These are phyloP conservation scores for Echiichthys vipera DNA, from an alignment of 2,797 vertebrate genomes.

Conservation along the genomic window DNA sequence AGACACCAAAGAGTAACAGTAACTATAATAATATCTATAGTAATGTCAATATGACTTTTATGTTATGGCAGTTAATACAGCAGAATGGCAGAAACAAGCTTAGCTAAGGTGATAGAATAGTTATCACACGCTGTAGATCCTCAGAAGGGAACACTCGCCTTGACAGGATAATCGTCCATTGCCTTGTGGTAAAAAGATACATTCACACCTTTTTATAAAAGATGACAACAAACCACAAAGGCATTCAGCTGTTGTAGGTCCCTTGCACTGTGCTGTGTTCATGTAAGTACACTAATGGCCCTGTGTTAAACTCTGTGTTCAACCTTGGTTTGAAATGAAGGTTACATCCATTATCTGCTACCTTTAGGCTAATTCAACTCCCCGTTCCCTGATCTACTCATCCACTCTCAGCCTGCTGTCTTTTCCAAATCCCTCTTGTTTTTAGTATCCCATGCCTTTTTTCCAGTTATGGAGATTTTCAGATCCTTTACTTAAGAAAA, in stretches of 20 bases:
- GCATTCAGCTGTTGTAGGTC: neutral
- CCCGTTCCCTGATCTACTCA: constrained; percentile 7
- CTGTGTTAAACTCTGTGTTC: constrained; percentile 14
- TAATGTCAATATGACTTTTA: too few relatives aligned
- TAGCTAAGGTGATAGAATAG: too few relatives aligned
- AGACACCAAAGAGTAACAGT: too few relatives aligned
- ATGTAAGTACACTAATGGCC: constrained; percentile 51
- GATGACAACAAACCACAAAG: neutral
- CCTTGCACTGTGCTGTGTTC: constrained; percentile 1
- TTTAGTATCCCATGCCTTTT: neutral
- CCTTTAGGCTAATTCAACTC: constrained; percentile 63
- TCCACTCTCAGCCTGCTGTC: neutral
- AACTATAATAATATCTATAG: too few relatives aligned
- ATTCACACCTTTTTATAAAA: neutral
- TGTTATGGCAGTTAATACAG: too few relatives aligned
- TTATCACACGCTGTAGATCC: neutral
- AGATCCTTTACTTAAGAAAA: too few relatives aligned
- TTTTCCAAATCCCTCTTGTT: neutral
- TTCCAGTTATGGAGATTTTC: too few relatives aligned
- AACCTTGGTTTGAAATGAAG: constrained; percentile 64
- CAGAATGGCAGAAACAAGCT: too few relatives aligned
- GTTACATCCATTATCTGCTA: constrained; percentile 68
- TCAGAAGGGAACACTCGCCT: too few relatives aligned
- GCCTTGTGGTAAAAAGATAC: neutral
- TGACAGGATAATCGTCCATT: too few relatives aligned